These are phyloP conservation scores for Peromyscus nudipes DNA, from an alignment of 2,797 vertebrate species.

Conservation along the genomic window DNA sequence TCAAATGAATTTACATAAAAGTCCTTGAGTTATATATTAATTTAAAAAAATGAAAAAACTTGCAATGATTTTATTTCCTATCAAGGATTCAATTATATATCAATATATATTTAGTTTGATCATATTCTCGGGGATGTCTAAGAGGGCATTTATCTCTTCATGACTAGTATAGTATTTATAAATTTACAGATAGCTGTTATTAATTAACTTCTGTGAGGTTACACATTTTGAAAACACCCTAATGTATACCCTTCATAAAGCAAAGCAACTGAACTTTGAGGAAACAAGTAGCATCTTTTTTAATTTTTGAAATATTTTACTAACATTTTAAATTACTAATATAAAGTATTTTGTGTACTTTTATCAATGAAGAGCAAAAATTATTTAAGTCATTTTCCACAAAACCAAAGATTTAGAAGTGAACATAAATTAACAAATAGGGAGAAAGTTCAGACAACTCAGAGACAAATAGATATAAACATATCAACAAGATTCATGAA, in stretches of 20 bases:
- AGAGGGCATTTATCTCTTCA: conserved; percentile 36
- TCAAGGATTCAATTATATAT: not conserved
- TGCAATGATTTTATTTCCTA: conserved; percentile 46
- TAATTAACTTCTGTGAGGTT: conserved; percentile 27
- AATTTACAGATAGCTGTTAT: not conserved
- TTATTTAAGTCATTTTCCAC: not conserved
- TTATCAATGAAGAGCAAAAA: not conserved
- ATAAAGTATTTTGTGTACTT: not conserved
- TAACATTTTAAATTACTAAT: not conserved
- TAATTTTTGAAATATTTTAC: not conserved
- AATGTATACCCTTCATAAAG: not conserved
- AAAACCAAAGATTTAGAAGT: not conserved
- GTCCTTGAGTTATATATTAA: not conserved
- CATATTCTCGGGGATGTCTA: not conserved
- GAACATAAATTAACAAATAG: not conserved
- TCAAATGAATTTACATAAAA: conserved; percentile 9
- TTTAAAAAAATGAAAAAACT: not conserved
- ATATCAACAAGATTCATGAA: not conserved
- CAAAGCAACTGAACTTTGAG: not conserved
- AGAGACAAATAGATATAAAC: not conserved
- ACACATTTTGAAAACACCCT: not conserved
- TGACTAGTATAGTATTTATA: not conserved
- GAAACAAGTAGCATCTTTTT: not conserved
- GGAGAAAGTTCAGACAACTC: not conserved
- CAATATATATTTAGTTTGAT: conserved; percentile 55